phyloP scores from a whole-genome alignment of 1,140 invertebrate genomes.

The Linepithema humile region DNA sequence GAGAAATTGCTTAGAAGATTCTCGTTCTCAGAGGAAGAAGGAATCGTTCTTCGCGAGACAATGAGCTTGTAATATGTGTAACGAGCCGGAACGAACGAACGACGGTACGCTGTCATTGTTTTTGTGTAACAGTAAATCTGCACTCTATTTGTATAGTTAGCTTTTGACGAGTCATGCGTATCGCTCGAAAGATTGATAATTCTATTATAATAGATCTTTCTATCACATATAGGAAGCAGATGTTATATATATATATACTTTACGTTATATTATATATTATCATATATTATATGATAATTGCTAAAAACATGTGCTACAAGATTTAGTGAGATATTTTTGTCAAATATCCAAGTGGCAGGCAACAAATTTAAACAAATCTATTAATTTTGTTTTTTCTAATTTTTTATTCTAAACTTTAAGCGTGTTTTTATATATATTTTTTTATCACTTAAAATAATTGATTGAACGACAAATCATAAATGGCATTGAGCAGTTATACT shows the following conservation, averaged over 20 bases:
- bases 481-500: not conserved
- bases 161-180: not conserved
- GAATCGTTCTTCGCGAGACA: constrained; percentile 12
- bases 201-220: not conserved
- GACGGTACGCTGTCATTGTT: constrained; percentile 25
- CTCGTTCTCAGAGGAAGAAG: not conserved
- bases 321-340: too few relatives aligned
- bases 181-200: not conserved
- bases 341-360: too few relatives aligned
- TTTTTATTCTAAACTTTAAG: too few relatives aligned
- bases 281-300: too few relatives aligned
- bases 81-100: constrained; percentile 58
- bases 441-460: too few relatives aligned
- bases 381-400: too few relatives aligned
- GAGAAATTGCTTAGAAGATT: not conserved
- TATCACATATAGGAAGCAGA: not conserved
- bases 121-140: not conserved
- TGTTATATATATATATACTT: too few relatives aligned
- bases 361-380: too few relatives aligned
- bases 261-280: too few relatives aligned
- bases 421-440: too few relatives aligned
- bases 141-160: not conserved
- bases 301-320: too few relatives aligned
- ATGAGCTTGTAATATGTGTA: constrained; percentile 56
- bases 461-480: constrained; percentile 19